phyloP scores from a whole-genome alignment of 1,140 invertebrate genomes.

The Babylonia areolata region DNA sequence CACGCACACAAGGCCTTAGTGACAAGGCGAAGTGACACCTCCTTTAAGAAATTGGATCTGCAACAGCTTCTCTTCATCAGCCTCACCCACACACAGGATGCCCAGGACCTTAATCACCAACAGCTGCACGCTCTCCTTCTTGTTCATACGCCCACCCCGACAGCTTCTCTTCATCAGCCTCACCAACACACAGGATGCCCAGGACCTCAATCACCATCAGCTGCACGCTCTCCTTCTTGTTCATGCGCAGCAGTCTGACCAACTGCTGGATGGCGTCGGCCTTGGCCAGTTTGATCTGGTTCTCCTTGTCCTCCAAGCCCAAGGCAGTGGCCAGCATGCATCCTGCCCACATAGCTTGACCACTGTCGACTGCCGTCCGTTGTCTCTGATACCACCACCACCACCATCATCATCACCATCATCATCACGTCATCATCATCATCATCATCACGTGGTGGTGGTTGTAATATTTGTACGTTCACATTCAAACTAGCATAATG shows the following conservation, averaged over 20 bases:
- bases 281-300: constrained; percentile 73
- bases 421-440: constrained; percentile 3
- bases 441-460: no score
- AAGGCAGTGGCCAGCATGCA: constrained; percentile 74
- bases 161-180: no score
- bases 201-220: constrained; percentile 73
- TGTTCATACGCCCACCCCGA: no score
- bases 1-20: no score
- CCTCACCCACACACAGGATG: constrained; percentile 75
- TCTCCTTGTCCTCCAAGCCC: constrained; percentile 71
- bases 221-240: constrained; percentile 68
- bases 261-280: constrained; percentile 73
- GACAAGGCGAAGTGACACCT: no score
- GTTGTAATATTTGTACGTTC: no score
- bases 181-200: constrained; percentile 75
- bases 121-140: constrained; percentile 67
- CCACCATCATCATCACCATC: neutral
- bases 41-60: no score
- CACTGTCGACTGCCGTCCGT: no score
- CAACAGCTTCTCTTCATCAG: no score
- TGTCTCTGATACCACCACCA: neutral
- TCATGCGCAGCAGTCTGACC: constrained; percentile 68
- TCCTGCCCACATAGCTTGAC: constrained; percentile 57
- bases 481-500: no score
- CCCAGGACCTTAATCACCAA: constrained; percentile 74